Evolutionary conservation across 64 coral and sea anemone species (phyloP).

Genomic region (Anthopleura sola): DNA sequence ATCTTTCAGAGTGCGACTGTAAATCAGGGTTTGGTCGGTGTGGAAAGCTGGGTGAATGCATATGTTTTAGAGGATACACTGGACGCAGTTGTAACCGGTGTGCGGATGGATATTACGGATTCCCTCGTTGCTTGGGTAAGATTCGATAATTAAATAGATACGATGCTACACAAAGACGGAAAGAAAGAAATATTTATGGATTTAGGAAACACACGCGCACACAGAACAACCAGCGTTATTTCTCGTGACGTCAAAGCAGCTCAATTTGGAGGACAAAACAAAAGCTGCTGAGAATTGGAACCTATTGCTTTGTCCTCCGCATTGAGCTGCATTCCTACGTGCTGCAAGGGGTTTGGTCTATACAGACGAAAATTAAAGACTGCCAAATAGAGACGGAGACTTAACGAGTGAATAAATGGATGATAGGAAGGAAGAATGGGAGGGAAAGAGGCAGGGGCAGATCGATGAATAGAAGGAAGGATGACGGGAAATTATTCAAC

Average conservation of each 20-base stretch:
- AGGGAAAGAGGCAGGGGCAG: background rate
- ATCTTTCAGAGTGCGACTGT: slow-evolving; percentile 44
- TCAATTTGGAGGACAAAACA: too few relatives aligned
- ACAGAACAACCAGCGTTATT: too few relatives aligned
- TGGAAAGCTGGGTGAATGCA: slow-evolving; percentile 40
- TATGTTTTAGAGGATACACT: slow-evolving; percentile 45
- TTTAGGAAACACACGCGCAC: too few relatives aligned
- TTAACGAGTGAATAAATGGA: background rate
- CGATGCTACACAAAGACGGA: background rate
- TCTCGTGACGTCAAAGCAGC: too few relatives aligned
- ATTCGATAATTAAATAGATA: background rate
- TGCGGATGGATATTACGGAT: slow-evolving; percentile 51
- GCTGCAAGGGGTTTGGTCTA: too few relatives aligned
- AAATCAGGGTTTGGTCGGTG: slow-evolving; percentile 56
- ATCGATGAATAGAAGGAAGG: background rate
- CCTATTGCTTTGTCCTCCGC: too few relatives aligned
- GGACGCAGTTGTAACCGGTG: slow-evolving; percentile 51
- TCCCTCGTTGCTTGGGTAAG: slow-evolving; percentile 48
- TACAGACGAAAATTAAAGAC: too few relatives aligned
- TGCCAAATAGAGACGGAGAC: too few relatives aligned
- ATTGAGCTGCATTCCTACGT: too few relatives aligned
- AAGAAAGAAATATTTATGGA: too few relatives aligned
- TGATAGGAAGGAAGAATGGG: background rate
- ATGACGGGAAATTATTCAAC: background rate
- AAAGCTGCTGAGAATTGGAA: too few relatives aligned